phyloP scores from a whole-genome alignment of 2,888 invertebrate genomes.

The Agrochola circellaris region DNA sequence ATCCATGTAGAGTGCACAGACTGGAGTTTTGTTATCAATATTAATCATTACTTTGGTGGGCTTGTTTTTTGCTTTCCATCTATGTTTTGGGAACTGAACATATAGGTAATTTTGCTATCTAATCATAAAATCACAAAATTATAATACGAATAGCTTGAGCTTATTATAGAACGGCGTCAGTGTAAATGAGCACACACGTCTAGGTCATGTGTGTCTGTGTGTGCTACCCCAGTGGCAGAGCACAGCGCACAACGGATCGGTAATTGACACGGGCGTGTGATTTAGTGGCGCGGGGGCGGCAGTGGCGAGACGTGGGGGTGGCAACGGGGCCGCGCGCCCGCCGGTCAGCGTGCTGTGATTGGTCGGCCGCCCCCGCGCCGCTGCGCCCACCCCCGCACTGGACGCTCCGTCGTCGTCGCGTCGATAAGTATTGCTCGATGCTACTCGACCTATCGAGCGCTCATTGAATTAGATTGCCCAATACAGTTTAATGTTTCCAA shows the following conservation, averaged over 20 bases:
- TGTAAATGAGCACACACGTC: background rate
- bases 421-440: conserved; percentile 5
- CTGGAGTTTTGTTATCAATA: too few relatives aligned
- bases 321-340: conserved; percentile 67
- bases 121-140: too few relatives aligned
- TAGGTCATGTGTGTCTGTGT: background rate
- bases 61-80: too few relatives aligned
- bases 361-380: conserved; percentile 41
- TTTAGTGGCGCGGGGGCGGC: conserved; percentile 67
- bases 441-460: conserved; percentile 18
- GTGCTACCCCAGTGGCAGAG: conserved; percentile 4
- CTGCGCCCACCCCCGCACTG: conserved; percentile 33
- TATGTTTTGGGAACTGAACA: too few relatives aligned
- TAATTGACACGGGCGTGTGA: conserved; percentile 73
- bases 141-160: too few relatives aligned
- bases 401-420: conserved; percentile 18
- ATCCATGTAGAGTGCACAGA: too few relatives aligned
- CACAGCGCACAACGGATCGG: conserved; percentile 23
- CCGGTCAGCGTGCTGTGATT: conserved; percentile 61
- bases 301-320: conserved; percentile 63
- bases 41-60: too few relatives aligned
- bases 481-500: background rate
- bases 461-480: conserved; percentile 22
- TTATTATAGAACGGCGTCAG: background rate
- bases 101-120: too few relatives aligned